Percentiles rank a stretch among this genome's conserved stretches.
These are phyloP conservation scores for Ormyrus nitidulus DNA, from an alignment of 2,888 invertebrate species.

Conservation along the genomic window DNA sequence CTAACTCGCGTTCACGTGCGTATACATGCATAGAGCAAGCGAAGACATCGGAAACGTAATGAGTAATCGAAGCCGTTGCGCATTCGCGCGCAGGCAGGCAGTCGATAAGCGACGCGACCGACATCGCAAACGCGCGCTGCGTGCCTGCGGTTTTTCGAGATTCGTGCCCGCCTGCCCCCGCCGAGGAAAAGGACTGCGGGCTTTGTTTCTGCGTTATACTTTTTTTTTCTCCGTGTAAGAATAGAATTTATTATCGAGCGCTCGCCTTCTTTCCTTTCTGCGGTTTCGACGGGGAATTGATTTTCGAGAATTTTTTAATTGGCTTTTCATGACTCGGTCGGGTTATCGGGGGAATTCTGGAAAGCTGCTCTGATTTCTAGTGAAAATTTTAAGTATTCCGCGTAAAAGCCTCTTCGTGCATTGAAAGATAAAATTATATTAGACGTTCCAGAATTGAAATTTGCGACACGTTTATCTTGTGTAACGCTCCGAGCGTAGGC, in stretches of 20 bases:
- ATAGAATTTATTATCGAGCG: neutral
- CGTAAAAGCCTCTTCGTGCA: neutral
- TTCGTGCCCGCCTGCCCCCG: neutral
- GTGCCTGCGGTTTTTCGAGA: neutral
- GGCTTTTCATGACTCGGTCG: no score
- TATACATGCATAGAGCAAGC: slow-evolving; percentile 13
- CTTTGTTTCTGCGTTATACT: slow-evolving; percentile 5
- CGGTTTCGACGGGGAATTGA: no score
- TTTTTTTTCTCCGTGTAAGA: neutral
- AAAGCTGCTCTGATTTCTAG: no score
- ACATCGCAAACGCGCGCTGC: slow-evolving; percentile 16
- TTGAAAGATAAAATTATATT: neutral
- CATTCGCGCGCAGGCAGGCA: neutral
- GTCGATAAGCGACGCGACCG: slow-evolving; percentile 29
- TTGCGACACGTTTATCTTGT: neutral
- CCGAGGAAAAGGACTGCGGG: neutral
- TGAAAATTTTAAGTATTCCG: neutral
- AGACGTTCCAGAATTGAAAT: neutral
- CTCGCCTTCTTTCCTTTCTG: no score
- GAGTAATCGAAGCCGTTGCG: slow-evolving; percentile 47
- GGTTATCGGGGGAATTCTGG: no score
- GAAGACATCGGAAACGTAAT: slow-evolving; percentile 17
- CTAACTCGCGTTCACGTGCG: neutral
- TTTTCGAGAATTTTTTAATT: no score
- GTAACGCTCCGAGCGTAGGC: neutral